Base-by-base conservation (phyloP, 2,888 invertebrate species). In the Tromatobia lineatoria region DNA sequence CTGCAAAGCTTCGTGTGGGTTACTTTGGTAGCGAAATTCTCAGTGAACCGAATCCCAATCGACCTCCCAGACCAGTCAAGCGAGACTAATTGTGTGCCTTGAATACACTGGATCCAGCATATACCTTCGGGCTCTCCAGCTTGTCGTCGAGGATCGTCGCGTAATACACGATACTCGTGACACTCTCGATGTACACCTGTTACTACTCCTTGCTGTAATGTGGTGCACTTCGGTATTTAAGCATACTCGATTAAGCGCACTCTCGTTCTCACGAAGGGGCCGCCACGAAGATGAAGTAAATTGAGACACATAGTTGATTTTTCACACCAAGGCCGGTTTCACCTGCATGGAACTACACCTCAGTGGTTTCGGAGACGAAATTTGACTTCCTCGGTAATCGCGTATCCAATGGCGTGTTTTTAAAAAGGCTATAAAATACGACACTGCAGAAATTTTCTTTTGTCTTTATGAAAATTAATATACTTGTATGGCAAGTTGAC, bases 181-280 rank as follows among this genome's bases (percentile, higher is more conserved):
- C 74, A 78, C 70, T 78, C 78, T 66, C 84, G 84, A 47, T 50
- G 70, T 84, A 78, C 84, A 84, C 81, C 81, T 84, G 84, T 84
- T 84, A 54, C 34, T 11, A 3, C 59, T 50, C 54, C 61, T 54
- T 7, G 67, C 57, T 50, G 79, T 71, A 70, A 59, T 47, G 20
- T 45, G 34, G 70, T 61, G 66, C 70, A 67, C 75, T 69, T 71
- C 74, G 73, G 67, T 70, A 47, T 70, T 79, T 64, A 54, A 73
- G 80, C 80, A 69, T 18, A 64, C 64, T 77, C 64, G 74, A 78
- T 70, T 64, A 50, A 54, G 80, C 23, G 20, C 76, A 61, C 42
- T 25, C 47, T 76, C 69, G 75, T 45, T 83, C 75, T 71, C 76
- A 71, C 77, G 77, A 50, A 54, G 52, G 52, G 50, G 15, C 34